Conservation (phyloP, 2,113 vertebrate genomes). For the Ochotona curzoniae region DNA sequence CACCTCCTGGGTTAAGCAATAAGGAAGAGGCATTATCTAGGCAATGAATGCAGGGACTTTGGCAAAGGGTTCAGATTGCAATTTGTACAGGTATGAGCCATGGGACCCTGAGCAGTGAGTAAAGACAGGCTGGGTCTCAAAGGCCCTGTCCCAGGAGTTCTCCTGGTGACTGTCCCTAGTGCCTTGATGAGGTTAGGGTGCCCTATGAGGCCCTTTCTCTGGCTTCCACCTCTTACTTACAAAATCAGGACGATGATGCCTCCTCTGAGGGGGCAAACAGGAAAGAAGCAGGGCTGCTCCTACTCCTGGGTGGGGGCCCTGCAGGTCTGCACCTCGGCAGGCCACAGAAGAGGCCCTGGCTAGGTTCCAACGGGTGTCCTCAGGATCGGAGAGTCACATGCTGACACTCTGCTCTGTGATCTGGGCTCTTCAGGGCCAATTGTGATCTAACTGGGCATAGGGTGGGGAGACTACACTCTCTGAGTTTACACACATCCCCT, state of each 20-base stretch:
- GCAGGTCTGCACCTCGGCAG: background rate
- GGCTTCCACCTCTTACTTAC: background rate
- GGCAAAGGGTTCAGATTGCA: background rate
- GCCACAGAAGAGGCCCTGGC: background rate
- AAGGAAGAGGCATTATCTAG: background rate
- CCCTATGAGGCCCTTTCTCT: background rate
- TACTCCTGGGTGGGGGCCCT: background rate
- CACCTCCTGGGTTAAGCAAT: background rate
- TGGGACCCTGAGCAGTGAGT: background rate
- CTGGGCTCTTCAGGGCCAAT: background rate
- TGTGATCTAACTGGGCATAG: constrained; percentile 14
- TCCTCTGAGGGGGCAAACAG: background rate
- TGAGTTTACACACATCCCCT: background rate
- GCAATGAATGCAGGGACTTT: background rate
- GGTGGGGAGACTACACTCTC: background rate
- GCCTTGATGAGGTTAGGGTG: background rate
- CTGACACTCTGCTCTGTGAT: background rate
- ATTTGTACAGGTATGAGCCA: background rate
- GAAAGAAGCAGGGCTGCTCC: background rate
- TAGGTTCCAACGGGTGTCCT: background rate
- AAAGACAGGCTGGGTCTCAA: background rate
- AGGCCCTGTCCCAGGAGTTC: background rate
- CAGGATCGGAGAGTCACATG: background rate
- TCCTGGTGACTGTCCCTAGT: background rate
- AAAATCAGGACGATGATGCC: background rate